phyloP scores from a whole-genome alignment of 2,888 invertebrate genomes.

The Acanthosepion esculentum region DNA sequence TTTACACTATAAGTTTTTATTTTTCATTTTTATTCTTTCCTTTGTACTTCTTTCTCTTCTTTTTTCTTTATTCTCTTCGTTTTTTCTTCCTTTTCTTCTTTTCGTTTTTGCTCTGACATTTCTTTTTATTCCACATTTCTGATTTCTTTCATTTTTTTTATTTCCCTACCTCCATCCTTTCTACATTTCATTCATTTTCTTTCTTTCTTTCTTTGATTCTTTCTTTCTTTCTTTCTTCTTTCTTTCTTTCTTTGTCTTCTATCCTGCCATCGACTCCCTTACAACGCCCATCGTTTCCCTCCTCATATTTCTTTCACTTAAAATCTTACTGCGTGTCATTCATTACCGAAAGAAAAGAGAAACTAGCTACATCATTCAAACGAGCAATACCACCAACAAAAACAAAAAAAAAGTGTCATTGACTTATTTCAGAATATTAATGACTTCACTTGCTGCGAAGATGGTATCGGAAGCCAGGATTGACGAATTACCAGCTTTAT shows the following conservation, averaged over 20 bases:
- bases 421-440: slow-evolving; percentile 1
- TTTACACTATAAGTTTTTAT: neutral
- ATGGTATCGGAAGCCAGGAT: neutral
- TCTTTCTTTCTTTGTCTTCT: neutral
- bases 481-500: neutral
- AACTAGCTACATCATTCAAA: neutral
- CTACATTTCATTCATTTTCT: neutral
- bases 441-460: slow-evolving; percentile 14
- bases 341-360: neutral
- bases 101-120: too few relatives aligned
- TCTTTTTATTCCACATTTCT: too few relatives aligned
- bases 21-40: neutral
- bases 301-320: neutral
- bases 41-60: neutral
- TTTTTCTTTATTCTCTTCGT: neutral
- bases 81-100: too few relatives aligned
- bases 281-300: neutral
- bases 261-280: neutral
- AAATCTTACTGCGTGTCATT: neutral
- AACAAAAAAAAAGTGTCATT: neutral
- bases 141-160: neutral
- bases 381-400: neutral
- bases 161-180: neutral
- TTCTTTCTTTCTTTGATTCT: neutral
- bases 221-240: too few relatives aligned